Evolutionary conservation across 92 coral and sea anemone species (phyloP), one percentile per base, ranked within the genome.

Genomic region (Galaxea fascicularis): DNA sequence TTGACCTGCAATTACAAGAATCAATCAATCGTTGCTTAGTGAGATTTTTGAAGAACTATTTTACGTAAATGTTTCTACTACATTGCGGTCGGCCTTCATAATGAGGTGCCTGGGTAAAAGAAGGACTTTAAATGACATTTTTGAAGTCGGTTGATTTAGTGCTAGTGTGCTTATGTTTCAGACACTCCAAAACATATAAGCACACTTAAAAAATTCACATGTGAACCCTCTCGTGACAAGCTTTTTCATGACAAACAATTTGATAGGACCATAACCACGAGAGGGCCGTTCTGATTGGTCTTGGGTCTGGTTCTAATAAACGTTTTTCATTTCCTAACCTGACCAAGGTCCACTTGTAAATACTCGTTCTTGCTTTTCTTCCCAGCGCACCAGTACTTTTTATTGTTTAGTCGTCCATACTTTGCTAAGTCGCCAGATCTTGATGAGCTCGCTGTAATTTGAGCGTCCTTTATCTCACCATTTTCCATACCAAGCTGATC

Each of bases 321-420:
- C n/a, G n/a, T n/a, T n/a, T n/a, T n/a, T n/a, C n/a, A 15, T 8
- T 15, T 57, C 15, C 69, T 47, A 39, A 91, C 97, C 97, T 91
- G 76, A 46, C 97, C 97, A n/a, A 93, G 72, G 51, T 93, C 97
- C 65, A 93, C 87, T 85, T 93, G 92, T 1, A 93, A 74, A 63
- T 93, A 91, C 35, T 93, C 97, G 8, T 68, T 45, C 64, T 93
- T 91, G 70, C 74, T 82, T 77, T 88, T 77, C 56, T 74, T 51
- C 2, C 29, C 70, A 0, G 97, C 89, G 31, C 97, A 93, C 97
- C 97, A 93, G 57, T 76, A 82, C 39, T 79, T 91, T 0, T 20
- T 26, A 86, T 82, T 81, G 68, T 84, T 79, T 11, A 93, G 78
- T 29, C 96, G 76, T 27, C 83, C 96, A 54, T 84, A 76, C 4